phyloP scores from a whole-genome alignment of 2,113 vertebrate genomes.

The Trachemys scripta region DNA sequence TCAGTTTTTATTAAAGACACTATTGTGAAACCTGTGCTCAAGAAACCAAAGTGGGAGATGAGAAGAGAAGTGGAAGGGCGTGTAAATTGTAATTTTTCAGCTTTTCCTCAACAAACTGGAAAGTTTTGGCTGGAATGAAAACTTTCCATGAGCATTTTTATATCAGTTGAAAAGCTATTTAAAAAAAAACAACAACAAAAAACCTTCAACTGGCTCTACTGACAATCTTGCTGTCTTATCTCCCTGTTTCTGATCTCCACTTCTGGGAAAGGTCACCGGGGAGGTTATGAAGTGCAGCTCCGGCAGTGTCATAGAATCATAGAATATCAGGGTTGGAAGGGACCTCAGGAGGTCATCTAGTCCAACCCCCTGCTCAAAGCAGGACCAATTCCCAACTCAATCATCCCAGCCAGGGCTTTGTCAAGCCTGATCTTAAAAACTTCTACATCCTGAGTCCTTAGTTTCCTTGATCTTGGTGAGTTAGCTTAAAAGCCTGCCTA shows the following conservation, averaged over 20 bases:
- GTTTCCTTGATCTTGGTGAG: slow-evolving; percentile 31
- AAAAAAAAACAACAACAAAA: neutral
- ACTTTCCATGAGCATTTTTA: neutral
- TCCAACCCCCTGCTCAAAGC: too few relatives aligned
- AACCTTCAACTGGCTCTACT: neutral
- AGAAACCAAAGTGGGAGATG: neutral
- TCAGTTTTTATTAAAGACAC: too few relatives aligned
- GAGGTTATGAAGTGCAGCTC: slow-evolving; percentile 11
- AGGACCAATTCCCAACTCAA: too few relatives aligned
- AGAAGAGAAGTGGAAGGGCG: fast-evolving
- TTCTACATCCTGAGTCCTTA: neutral
- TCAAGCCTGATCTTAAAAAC: too few relatives aligned
- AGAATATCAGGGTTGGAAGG: too few relatives aligned
- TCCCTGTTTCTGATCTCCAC: slow-evolving; percentile 7
- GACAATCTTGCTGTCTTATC: slow-evolving; percentile 10
- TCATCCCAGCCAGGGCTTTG: too few relatives aligned
- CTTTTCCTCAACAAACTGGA: slow-evolving; percentile 4
- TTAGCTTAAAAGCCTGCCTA: neutral
- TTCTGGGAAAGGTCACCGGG: slow-evolving; percentile 20
- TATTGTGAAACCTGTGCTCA: too few relatives aligned
- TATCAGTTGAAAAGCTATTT: neutral
- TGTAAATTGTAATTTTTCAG: neutral
- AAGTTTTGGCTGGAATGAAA: neutral
- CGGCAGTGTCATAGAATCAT: neutral
- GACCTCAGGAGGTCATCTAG: too few relatives aligned